Conservation (phyloP, 2,113 vertebrate genomes). For the Elaphurus davidianus region DNA sequence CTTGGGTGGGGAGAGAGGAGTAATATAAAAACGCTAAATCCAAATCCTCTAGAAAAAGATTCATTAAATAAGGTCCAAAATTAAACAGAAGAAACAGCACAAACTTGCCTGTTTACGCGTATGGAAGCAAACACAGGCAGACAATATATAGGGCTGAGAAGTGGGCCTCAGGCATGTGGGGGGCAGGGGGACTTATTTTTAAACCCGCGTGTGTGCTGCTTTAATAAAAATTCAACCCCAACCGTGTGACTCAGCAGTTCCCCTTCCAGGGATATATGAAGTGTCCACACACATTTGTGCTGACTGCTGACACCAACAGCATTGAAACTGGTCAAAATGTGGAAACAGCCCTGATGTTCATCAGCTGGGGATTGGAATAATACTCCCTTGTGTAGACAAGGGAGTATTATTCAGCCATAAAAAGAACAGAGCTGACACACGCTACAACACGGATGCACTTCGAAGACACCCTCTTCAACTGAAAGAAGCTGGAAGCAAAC, state of each 20-base stretch:
- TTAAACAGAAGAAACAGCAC: neutral
- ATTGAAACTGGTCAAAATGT: neutral
- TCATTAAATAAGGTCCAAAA: neutral
- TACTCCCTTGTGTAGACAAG: neutral
- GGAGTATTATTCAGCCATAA: neutral
- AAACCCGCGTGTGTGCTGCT: neutral
- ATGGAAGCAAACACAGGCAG: neutral
- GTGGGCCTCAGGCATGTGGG: neutral
- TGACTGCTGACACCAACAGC: too few relatives aligned
- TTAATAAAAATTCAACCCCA: neutral
- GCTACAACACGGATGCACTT: neutral
- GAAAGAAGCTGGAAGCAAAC: neutral
- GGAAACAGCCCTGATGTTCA: too few relatives aligned
- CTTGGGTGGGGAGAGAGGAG: too few relatives aligned
- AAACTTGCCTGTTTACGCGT: neutral
- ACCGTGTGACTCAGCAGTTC: neutral
- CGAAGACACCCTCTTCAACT: accelerated
- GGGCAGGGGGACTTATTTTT: neutral
- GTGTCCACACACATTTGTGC: neutral
- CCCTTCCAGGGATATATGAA: neutral
- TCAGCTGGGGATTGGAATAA: neutral
- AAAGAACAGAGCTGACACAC: accelerated
- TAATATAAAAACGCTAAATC: neutral
- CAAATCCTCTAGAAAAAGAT: neutral
- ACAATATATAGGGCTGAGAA: too few relatives aligned